Evolutionary conservation across 2,797 vertebrate genomes (phyloP).

Genomic region (Spheniscus humboldti): DNA sequence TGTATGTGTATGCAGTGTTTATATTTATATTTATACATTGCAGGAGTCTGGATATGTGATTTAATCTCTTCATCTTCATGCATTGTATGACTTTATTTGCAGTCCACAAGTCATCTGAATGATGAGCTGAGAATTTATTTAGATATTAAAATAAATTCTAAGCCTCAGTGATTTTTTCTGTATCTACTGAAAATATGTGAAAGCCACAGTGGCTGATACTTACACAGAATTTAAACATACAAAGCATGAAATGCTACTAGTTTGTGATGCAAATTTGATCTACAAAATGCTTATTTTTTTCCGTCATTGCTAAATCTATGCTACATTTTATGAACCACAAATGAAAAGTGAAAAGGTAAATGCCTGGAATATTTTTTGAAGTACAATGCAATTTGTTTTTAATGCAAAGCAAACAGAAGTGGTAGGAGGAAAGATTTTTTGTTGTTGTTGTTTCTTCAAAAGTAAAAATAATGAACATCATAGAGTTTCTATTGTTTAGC

Average conservation of each 20-base stretch:
- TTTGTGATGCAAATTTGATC: not conserved
- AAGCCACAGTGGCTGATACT: not conserved
- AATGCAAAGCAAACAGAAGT: not conserved
- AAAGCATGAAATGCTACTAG: not conserved
- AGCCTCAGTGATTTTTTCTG: constrained; percentile 13
- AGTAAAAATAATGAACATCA: not conserved
- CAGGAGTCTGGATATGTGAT: constrained; percentile 12
- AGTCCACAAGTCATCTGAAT: constrained; percentile 28
- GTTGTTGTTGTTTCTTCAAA: not conserved
- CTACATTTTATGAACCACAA: not conserved
- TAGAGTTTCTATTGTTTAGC: not conserved
- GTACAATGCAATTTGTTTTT: not conserved
- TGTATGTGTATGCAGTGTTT: not conserved
- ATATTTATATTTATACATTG: constrained; percentile 51
- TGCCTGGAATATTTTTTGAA: not conserved
- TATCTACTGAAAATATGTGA: constrained; percentile 1
- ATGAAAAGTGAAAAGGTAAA: not conserved
- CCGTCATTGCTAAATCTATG: not conserved
- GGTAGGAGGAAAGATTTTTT: not conserved
- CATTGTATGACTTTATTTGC: constrained; percentile 20
- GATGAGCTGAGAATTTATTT: constrained; percentile 43
- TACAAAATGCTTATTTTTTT: not conserved
- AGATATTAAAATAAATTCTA: constrained; percentile 63
- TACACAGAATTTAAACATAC: not conserved
- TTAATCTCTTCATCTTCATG: constrained; percentile 29